These are phyloP conservation scores for Prosopocoilus inquinatus DNA, from an alignment of 2,888 invertebrate genomes.

Conservation along the genomic window DNA sequence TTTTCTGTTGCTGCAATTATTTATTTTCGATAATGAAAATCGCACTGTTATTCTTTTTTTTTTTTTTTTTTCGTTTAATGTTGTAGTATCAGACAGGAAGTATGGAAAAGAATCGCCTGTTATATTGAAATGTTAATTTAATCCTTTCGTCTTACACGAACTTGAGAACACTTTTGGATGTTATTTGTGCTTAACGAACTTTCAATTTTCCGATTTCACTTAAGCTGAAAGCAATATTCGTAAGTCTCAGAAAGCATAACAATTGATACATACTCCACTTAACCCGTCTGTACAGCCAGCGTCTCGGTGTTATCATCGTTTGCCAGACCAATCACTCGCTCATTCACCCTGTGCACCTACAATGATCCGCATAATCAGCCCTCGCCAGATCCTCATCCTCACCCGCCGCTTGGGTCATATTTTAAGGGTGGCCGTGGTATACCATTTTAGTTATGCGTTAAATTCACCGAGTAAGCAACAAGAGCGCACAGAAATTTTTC, in stretches of 20 bases:
- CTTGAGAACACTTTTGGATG: background rate
- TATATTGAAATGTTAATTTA: too few species aligned
- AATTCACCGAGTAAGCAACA: background rate
- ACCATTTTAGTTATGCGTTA: background rate
- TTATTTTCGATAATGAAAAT: too few species aligned
- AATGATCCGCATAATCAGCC: slow-evolving; percentile 36
- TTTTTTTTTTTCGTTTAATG: too few species aligned
- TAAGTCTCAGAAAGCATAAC: slow-evolving; percentile 6
- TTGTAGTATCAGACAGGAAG: too few species aligned
- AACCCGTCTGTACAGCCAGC: slow-evolving; percentile 29
- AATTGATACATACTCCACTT: slow-evolving; percentile 20
- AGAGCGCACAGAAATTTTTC: background rate
- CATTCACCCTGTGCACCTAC: slow-evolving; percentile 29
- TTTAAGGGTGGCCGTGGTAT: background rate
- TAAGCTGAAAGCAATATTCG: too few species aligned
- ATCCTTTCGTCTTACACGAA: too few species aligned
- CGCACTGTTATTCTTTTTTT: too few species aligned
- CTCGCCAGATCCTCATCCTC: slow-evolving; percentile 30
- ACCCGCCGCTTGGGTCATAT: slow-evolving; percentile 15
- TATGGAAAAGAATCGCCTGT: too few species aligned
- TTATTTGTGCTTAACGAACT: too few species aligned
- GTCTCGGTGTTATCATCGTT: slow-evolving; percentile 34
- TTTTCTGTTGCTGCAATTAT: too few species aligned
- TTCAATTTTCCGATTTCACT: too few species aligned
- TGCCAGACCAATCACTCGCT: slow-evolving; percentile 36